Conservation (phyloP, 2,888 invertebrate genomes). For the Limenitis camilla region DNA sequence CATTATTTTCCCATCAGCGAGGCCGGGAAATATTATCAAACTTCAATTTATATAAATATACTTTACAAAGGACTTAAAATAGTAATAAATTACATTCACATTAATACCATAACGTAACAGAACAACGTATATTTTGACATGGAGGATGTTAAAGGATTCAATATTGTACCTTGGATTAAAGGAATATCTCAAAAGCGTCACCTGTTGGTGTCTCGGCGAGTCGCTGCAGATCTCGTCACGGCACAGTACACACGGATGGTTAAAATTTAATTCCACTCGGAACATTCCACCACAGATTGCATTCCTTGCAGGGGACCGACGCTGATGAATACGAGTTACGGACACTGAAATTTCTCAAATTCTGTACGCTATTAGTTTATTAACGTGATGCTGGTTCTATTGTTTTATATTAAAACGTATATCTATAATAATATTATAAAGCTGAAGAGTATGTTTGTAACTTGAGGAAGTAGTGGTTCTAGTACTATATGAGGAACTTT, state of each 20-base stretch:
- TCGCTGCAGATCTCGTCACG: slow-evolving; percentile 21
- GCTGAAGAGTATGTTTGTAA: too few relatives aligned
- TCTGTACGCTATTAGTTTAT: slow-evolving; percentile 7
- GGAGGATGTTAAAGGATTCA: background rate
- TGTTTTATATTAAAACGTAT: background rate
- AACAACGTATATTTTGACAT: too few relatives aligned
- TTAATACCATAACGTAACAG: too few relatives aligned
- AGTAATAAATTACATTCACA: too few relatives aligned
- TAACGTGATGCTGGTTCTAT: slow-evolving; percentile 2
- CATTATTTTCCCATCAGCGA: too few relatives aligned
- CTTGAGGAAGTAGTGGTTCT: too few relatives aligned
- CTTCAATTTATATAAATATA: too few relatives aligned
- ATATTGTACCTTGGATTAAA: background rate
- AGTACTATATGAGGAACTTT: too few relatives aligned
- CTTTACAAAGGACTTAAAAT: too few relatives aligned
- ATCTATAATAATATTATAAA: background rate
- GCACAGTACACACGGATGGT: slow-evolving; percentile 36
- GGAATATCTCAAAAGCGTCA: slow-evolving; percentile 16
- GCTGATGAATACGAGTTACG: slow-evolving; percentile 38
- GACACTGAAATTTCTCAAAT: slow-evolving; percentile 15
- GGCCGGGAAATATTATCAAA: too few relatives aligned
- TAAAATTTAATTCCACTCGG: slow-evolving; percentile 60
- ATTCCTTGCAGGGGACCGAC: slow-evolving; percentile 49
- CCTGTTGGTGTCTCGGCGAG: slow-evolving; percentile 16
- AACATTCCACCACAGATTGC: slow-evolving; percentile 67